Evolutionary conservation across 1,140 invertebrate genomes (phyloP).

Genomic region (Rhizoglyphus robini): DNA sequence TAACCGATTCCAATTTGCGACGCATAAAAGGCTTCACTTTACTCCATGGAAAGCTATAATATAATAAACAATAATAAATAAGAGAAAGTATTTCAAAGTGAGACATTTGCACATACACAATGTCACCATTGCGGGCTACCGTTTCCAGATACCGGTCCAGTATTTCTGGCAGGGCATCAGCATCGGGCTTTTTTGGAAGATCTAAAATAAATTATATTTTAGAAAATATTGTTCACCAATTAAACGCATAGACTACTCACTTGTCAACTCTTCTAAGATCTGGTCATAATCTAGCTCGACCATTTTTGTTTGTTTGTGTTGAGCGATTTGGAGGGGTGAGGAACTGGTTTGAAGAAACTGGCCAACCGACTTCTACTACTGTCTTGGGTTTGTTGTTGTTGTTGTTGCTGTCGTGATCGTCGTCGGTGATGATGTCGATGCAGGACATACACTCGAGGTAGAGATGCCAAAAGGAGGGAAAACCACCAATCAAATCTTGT

Average conservation of each 20-base stretch:
- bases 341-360: no score
- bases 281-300: conserved; percentile 10
- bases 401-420: no score
- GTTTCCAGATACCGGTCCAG: conserved; percentile 76
- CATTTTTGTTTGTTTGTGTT: conserved; percentile 9
- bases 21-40: conserved; percentile 68
- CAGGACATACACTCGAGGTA: no score
- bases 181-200: neutral
- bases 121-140: conserved; percentile 85
- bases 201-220: neutral
- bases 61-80: conserved; percentile 10
- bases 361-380: no score
- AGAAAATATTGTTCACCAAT: neutral
- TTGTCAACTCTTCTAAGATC: conserved; percentile 8
- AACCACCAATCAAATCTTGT: no score
- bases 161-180: conserved; percentile 54
- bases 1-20: conserved; percentile 68
- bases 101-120: conserved; percentile 40
- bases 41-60: conserved; percentile 52
- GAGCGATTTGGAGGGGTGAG: no score
- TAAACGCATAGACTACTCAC: neutral
- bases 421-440: no score
- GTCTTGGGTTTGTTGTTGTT: no score
- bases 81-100: neutral
- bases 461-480: no score